These are phyloP conservation scores for Leucoraja erinaceus DNA, from an alignment of 2,113 vertebrate genomes.

Conservation along the genomic window DNA sequence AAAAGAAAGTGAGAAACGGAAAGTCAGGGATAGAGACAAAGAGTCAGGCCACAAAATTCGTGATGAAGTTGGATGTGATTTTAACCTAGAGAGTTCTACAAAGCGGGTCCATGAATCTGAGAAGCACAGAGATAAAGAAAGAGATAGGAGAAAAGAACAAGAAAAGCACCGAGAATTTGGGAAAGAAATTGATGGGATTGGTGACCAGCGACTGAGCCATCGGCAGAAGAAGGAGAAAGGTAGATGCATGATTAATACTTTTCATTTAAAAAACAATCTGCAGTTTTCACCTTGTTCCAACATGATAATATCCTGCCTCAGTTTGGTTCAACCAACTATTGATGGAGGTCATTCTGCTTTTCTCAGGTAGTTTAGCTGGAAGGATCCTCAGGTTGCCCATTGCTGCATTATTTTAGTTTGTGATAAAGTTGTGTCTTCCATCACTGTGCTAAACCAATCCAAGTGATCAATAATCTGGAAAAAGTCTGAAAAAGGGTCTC, in stretches of 20 bases:
- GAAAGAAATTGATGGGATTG: not conserved
- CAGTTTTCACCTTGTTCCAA: not conserved
- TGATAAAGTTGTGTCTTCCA: not conserved
- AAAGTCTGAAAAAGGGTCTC: not conserved
- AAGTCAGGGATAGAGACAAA: slow-evolving; percentile 41
- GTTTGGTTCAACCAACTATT: not conserved
- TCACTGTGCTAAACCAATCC: not conserved
- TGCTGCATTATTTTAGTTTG: not conserved
- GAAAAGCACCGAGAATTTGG: not conserved
- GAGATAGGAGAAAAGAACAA: slow-evolving; percentile 42
- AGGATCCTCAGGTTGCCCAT: not conserved
- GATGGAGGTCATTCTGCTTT: not conserved
- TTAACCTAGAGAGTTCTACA: slow-evolving; percentile 33
- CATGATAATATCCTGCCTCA: not conserved
- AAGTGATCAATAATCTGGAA: not conserved
- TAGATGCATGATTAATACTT: slow-evolving; percentile 20
- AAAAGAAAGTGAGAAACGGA: slow-evolving; percentile 47
- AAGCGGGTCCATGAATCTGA: slow-evolving; percentile 17
- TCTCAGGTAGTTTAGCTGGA: not conserved
- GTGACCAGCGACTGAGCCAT: not conserved
- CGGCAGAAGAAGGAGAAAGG: slow-evolving; percentile 20
- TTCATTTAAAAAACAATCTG: not conserved
- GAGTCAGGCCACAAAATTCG: not conserved
- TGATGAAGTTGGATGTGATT: slow-evolving; percentile 40
- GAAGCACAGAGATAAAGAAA: slow-evolving; percentile 31